Conservation (phyloP, 1,140 invertebrate species). For the Brachionus plicatilis region DNA sequence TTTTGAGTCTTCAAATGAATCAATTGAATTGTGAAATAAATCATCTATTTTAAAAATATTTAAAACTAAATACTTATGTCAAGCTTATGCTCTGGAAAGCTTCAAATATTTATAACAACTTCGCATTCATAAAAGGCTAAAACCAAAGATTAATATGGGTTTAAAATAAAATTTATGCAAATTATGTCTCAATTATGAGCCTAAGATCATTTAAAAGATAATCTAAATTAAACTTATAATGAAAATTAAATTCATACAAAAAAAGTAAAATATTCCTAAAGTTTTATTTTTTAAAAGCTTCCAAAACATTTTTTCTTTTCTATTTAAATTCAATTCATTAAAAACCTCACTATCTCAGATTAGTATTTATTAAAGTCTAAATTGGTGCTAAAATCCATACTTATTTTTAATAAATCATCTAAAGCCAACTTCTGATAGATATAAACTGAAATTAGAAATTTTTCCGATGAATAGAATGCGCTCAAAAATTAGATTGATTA, state of each 20-base stretch:
- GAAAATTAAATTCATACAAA: neutral
- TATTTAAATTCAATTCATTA: neutral
- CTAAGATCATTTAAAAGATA: neutral
- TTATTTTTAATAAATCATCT: neutral
- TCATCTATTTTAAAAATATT: neutral
- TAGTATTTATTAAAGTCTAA: neutral
- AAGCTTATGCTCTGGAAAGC: neutral
- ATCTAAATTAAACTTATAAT: neutral
- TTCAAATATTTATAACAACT: neutral
- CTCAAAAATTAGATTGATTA: neutral
- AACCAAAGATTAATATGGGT: neutral
- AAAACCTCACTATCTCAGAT: neutral
- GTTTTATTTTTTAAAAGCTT: neutral
- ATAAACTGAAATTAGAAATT: neutral
- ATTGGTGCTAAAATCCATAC: neutral
- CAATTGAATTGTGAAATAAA: neutral
- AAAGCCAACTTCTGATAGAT: neutral
- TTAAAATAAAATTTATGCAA: neutral
- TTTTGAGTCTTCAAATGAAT: neutral
- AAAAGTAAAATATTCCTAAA: neutral
- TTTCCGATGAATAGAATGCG: neutral
- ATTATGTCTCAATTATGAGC: neutral
- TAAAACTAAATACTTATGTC: neutral
- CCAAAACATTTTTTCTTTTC: neutral
- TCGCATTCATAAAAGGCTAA: neutral